These are phyloP conservation scores for Protobothrops mucrosquamatus DNA, from an alignment of 2,113 vertebrate genomes.

Conservation along the genomic window DNA sequence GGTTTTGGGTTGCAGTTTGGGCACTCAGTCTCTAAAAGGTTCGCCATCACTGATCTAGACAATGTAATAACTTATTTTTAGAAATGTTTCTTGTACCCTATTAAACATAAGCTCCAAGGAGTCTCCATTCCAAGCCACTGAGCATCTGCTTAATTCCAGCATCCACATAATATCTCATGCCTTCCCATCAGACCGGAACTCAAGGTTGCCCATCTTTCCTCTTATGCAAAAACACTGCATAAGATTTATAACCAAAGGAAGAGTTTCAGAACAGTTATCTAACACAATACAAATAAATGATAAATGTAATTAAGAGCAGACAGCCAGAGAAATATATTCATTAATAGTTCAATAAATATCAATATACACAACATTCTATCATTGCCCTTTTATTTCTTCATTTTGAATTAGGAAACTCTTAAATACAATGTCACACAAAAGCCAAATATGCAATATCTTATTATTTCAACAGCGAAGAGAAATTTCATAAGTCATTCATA, in stretches of 20 bases:
- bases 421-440: slow-evolving; percentile 41
- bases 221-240: not conserved
- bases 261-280: slow-evolving; percentile 36
- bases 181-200: not conserved
- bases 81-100: not conserved
- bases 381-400: slow-evolving; percentile 41
- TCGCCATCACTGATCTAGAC: not conserved
- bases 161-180: not conserved
- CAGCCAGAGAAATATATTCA: slow-evolving; percentile 51
- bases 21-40: no score
- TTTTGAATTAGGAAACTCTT: slow-evolving; percentile 43
- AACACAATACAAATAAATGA: slow-evolving; percentile 60
- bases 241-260: slow-evolving; percentile 6
- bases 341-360: slow-evolving; percentile 40
- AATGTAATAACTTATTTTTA: not conserved
- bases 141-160: not conserved
- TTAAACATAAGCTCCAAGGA: not conserved
- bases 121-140: not conserved
- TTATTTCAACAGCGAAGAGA: slow-evolving; percentile 55
- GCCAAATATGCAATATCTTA: slow-evolving; percentile 44
- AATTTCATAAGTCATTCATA: slow-evolving; percentile 62
- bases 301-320: slow-evolving; percentile 56
- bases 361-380: slow-evolving; percentile 37
- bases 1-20: no score
- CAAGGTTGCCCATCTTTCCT: not conserved